Evolutionary conservation across 2,888 invertebrate species (phyloP).

Genomic region (Heliconius sara): DNA sequence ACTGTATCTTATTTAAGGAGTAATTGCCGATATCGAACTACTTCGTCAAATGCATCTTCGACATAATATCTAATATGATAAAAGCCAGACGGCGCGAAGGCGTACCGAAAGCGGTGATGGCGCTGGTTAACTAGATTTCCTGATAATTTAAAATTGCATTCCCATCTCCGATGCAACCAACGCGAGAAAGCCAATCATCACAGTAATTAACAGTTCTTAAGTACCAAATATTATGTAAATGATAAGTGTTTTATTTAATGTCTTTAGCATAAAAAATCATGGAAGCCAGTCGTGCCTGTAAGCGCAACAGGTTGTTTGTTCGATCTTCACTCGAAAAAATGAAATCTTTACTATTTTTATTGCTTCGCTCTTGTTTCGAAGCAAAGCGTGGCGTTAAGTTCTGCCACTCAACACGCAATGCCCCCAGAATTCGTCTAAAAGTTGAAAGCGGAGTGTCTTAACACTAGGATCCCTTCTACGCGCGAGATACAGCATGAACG

Average conservation of each 20-base stretch:
- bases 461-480: no score
- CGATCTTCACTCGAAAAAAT: no score
- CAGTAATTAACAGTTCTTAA: background rate
- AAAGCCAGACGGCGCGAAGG: background rate
- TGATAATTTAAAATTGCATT: slow-evolving; percentile 11
- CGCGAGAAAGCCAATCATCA: background rate
- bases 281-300: no score
- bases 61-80: background rate
- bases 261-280: no score
- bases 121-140: slow-evolving; percentile 15
- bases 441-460: no score
- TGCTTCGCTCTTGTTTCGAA: no score
- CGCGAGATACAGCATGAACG: no score
- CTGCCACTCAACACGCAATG: no score
- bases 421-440: no score
- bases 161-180: background rate
- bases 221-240: background rate
- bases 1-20: background rate
- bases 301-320: no score
- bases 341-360: no score
- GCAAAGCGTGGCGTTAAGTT: no score
- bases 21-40: background rate
- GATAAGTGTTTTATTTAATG: background rate
- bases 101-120: slow-evolving; percentile 1
- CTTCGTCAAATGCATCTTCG: background rate